Evolutionary conservation across 2,888 invertebrate genomes (phyloP).

Genomic region (Oxystoma pomonae): DNA sequence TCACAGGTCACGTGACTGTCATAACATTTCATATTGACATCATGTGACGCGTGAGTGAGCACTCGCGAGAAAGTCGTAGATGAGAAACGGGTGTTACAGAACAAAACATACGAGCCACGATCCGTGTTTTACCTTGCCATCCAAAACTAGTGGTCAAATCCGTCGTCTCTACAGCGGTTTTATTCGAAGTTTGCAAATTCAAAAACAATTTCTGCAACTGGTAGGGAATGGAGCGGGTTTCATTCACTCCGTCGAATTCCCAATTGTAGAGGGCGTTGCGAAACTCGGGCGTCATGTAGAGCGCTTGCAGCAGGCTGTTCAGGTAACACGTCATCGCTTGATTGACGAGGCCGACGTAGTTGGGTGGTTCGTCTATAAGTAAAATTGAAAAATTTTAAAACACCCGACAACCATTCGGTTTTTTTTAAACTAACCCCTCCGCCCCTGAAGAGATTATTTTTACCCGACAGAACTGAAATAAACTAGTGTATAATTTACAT

Average conservation of each 20-base stretch:
- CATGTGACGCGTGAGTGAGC: too few relatives aligned
- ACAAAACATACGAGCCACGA: too few relatives aligned
- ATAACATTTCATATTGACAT: too few relatives aligned
- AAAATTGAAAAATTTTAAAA: background rate
- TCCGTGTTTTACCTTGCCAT: conserved; percentile 82
- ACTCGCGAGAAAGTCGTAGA: too few relatives aligned
- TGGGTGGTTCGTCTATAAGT: conserved; percentile 30
- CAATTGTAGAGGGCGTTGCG: conserved; percentile 82
- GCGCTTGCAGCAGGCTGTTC: conserved; percentile 81
- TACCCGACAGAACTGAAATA: too few relatives aligned
- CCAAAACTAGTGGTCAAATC: conserved; percentile 85
- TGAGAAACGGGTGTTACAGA: too few relatives aligned
- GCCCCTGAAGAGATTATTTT: too few relatives aligned
- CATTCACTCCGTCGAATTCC: conserved; percentile 70
- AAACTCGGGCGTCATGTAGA: conserved; percentile 91
- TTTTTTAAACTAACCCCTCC: too few relatives aligned
- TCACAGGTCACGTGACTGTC: too few relatives aligned
- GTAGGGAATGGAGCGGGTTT: conserved; percentile 73
- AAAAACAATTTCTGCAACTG: conserved; percentile 83
- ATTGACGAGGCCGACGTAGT: conserved; percentile 77
- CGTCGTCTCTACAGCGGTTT: conserved; percentile 79
- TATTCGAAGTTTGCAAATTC: conserved; percentile 76
- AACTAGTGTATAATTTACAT: too few relatives aligned
- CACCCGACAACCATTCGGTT: too few relatives aligned
- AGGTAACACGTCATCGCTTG: conserved; percentile 92